Conservation (phyloP, 2,797 vertebrate species). For the Sylvilagus floridanus region DNA sequence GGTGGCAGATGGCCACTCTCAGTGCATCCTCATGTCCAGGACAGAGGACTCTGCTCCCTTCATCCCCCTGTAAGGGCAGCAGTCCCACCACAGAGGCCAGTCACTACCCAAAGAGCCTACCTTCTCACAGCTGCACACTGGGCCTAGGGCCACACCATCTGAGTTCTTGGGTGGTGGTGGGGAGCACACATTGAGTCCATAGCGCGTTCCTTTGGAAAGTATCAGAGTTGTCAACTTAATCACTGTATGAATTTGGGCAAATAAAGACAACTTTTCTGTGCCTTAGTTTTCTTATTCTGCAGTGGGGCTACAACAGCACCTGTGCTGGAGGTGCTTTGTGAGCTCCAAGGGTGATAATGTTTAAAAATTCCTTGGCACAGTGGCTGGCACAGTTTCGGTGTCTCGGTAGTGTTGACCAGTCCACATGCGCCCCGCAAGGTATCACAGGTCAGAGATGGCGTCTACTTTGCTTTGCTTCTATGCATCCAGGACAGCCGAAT, state of each 20-base stretch:
- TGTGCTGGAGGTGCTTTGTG: not conserved
- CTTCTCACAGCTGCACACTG: not conserved
- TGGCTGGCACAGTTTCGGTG: not conserved
- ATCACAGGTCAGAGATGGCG: not conserved
- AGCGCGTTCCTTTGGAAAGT: not conserved
- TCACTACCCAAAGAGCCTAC: too few species aligned
- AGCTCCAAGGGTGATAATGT: not conserved
- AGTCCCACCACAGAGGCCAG: not conserved
- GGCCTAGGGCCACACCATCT: not conserved
- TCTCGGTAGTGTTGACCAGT: not conserved
- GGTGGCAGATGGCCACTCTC: not conserved
- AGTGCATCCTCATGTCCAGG: not conserved
- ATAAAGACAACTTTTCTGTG: not conserved
- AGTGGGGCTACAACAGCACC: not conserved
- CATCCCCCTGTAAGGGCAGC: not conserved
- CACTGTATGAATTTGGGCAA: not conserved
- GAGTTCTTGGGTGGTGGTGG: not conserved
- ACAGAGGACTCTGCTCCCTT: not conserved
- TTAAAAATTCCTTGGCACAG: not conserved
- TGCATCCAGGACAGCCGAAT: not conserved
- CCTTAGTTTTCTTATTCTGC: constrained; percentile 25
- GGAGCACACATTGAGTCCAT: not conserved
- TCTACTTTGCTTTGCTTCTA: constrained; percentile 12
- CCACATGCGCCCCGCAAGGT: not conserved
- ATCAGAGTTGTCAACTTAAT: not conserved